phyloP scores from a whole-genome alignment of 2,113 vertebrate genomes.

The Seriola dumerili region DNA sequence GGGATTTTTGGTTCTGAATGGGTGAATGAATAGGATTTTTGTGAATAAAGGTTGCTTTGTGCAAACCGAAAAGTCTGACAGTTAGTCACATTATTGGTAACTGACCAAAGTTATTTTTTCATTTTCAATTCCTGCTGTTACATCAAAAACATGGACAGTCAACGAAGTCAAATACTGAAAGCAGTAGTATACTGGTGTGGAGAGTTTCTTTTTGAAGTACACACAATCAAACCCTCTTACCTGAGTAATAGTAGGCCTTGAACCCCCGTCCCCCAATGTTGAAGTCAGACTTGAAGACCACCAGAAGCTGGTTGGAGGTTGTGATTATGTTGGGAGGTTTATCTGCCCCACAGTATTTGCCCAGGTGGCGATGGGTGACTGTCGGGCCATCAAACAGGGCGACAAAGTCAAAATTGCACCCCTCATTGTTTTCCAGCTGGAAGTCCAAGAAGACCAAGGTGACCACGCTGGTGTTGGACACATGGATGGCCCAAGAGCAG shows the following conservation, averaged over 20 bases:
- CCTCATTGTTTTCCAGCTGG: conserved; percentile 92
- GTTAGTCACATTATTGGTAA: background rate
- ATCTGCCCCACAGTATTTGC: conserved; percentile 89
- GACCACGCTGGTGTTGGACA: conserved; percentile 81
- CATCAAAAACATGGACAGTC: background rate
- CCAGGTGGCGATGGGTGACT: conserved; percentile 78
- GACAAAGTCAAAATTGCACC: conserved; percentile 94
- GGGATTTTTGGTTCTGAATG: conserved; percentile 7
- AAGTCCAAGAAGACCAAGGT: conserved; percentile 94
- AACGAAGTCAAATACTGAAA: background rate
- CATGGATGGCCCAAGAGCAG: conserved; percentile 92
- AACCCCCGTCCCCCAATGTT: conserved; percentile 97
- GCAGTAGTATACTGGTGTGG: background rate
- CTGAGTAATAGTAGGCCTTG: conserved; percentile 95
- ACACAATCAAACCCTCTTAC: conserved; percentile 73
- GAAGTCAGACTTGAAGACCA: conserved; percentile 96
- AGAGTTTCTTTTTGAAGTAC: background rate
- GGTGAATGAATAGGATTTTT: background rate
- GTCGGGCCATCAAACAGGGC: conserved; percentile 91
- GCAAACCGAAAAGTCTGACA: background rate
- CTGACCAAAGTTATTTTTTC: background rate
- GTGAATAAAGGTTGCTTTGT: background rate
- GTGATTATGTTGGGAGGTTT: conserved; percentile 87
- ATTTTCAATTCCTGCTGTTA: background rate
- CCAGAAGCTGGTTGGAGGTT: conserved; percentile 87